Evolutionary conservation across 2,888 invertebrate genomes (phyloP).

Genomic region (Zeuzera pyrina): DNA sequence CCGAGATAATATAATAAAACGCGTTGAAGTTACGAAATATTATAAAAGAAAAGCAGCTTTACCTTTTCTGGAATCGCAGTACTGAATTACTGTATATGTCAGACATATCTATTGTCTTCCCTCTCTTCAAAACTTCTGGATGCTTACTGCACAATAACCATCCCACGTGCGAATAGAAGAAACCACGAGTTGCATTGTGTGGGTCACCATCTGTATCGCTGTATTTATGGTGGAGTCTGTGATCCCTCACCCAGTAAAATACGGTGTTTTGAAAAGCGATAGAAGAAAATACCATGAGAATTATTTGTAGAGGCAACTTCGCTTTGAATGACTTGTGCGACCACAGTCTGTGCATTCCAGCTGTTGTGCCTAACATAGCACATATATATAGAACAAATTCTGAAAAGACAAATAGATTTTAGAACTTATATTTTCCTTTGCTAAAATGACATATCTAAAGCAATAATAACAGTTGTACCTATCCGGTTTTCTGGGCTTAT

Average conservation of each 20-base stretch:
- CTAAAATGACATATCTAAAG: too few species aligned
- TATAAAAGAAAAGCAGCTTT: conserved; percentile 24
- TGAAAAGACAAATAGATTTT: conserved; percentile 19
- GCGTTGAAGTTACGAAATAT: too few species aligned
- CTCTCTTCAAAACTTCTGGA: conserved; percentile 79
- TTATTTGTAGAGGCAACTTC: conserved; percentile 28
- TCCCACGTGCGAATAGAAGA: conserved; percentile 90
- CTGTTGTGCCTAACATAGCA: conserved; percentile 32
- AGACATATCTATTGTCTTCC: conserved; percentile 78
- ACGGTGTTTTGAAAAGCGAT: conserved; percentile 61
- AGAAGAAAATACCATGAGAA: conserved; percentile 32
- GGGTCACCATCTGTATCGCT: conserved; percentile 84
- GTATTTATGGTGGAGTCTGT: conserved; percentile 82
- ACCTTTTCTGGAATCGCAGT: conserved; percentile 80
- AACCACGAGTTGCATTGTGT: conserved; percentile 82
- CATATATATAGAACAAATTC: conserved; percentile 18
- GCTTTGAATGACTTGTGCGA: conserved; percentile 33
- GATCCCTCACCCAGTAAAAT: conserved; percentile 74
- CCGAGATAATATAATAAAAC: too few species aligned
- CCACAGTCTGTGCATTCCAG: conserved; percentile 36
- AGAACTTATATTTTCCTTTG: too few species aligned
- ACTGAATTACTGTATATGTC: conserved; percentile 81
- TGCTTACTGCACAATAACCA: conserved; percentile 86
- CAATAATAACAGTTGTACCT: too few species aligned
- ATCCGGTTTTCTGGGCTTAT: too few species aligned